phyloP scores from a whole-genome alignment of 2,888 invertebrate species.

The Ditula angustiorana region DNA sequence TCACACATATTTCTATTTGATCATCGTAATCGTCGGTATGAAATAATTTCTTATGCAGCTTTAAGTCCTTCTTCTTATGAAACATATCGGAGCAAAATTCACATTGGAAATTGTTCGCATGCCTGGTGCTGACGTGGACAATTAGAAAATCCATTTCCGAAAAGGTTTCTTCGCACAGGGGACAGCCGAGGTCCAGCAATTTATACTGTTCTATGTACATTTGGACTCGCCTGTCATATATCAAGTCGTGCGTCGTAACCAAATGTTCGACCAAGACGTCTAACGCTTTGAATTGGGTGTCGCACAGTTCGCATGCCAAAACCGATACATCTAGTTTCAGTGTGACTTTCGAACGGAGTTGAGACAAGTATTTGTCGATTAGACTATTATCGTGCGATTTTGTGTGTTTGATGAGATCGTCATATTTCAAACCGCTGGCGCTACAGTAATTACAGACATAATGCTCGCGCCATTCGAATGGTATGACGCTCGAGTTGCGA shows the following conservation, averaged over 20 bases:
- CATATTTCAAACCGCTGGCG: slow-evolving; percentile 3
- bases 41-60: slow-evolving; percentile 32
- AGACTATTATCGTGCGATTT: slow-evolving; percentile 25
- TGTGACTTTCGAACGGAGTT: slow-evolving; percentile 6
- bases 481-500: slow-evolving; percentile 29
- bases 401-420: slow-evolving; percentile 29
- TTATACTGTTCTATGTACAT: slow-evolving; percentile 32
- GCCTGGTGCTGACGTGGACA: slow-evolving; percentile 29
- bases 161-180: slow-evolving; percentile 32
- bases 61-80: slow-evolving; percentile 35
- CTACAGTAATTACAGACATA: slow-evolving; percentile 27
- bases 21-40: slow-evolving; percentile 15
- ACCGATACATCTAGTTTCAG: slow-evolving; percentile 40
- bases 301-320: slow-evolving; percentile 36
- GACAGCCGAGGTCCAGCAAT: slow-evolving; percentile 35
- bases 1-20: slow-evolving; percentile 1
- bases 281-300: slow-evolving; percentile 12
- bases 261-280: slow-evolving; percentile 35
- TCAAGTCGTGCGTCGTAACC: slow-evolving; percentile 24
- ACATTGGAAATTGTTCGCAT: slow-evolving; percentile 29
- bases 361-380: slow-evolving; percentile 6
- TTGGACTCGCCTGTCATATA: slow-evolving; percentile 19
- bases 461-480: slow-evolving; percentile 27
- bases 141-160: slow-evolving; percentile 27
- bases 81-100: slow-evolving; percentile 39